phyloP scores from a whole-genome alignment of 2,888 invertebrate species.

The Hydroisotoma schaefferi region DNA sequence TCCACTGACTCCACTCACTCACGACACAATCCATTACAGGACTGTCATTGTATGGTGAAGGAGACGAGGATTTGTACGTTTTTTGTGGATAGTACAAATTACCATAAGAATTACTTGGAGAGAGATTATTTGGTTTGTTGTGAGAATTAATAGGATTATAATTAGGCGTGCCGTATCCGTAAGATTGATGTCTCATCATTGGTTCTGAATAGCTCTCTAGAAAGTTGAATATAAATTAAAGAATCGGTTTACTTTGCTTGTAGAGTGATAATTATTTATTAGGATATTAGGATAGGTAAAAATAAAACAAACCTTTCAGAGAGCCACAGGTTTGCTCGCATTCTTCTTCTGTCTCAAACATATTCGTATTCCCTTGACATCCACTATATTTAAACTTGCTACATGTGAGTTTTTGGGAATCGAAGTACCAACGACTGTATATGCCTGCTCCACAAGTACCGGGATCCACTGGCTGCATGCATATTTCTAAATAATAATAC shows the following conservation, averaged over 20 bases:
- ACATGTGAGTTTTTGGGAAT: slow-evolving; percentile 66
- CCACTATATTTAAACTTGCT: slow-evolving; percentile 81
- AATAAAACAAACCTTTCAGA: slow-evolving; percentile 50
- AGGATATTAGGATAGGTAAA: not conserved
- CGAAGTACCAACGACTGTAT: slow-evolving; percentile 84
- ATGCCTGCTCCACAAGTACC: slow-evolving; percentile 81
- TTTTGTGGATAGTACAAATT: not conserved
- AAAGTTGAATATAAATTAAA: too few relatives aligned
- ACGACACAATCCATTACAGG: slow-evolving; percentile 51
- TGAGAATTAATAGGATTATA: slow-evolving; percentile 19
- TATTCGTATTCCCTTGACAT: slow-evolving; percentile 84
- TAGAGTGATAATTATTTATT: not conserved
- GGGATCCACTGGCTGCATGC: slow-evolving; percentile 69
- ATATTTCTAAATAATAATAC: slow-evolving; percentile 68
- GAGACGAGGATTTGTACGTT: slow-evolving; percentile 2
- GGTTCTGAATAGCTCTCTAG: not conserved
- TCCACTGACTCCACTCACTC: slow-evolving; percentile 54
- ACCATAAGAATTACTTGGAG: not conserved
- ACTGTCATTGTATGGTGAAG: slow-evolving; percentile 20
- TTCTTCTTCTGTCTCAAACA: slow-evolving; percentile 69
- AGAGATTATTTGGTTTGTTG: not conserved
- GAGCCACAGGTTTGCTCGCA: slow-evolving; percentile 65
- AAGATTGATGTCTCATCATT: slow-evolving; percentile 22
- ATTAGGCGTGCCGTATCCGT: not conserved
- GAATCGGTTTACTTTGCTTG: too few relatives aligned